Evolutionary conservation across 2,888 invertebrate species (phyloP).

Genomic region (Xylota sylvarum): DNA sequence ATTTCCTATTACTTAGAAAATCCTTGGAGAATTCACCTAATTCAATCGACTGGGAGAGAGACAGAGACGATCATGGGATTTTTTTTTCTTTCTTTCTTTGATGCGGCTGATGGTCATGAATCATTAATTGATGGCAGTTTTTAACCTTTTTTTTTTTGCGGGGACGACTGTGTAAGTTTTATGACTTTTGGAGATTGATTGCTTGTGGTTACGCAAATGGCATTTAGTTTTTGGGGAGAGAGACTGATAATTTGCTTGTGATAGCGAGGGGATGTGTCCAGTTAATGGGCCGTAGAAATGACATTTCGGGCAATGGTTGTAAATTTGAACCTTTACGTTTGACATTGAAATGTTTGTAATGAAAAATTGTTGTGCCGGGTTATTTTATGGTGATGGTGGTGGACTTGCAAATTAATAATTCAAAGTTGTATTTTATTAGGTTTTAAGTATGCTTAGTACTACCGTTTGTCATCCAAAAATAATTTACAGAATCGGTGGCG

Average conservation of each 20-base stretch:
- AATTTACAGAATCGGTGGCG: no score
- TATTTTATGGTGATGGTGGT: constrained; percentile 17
- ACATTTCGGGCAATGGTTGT: constrained; percentile 29
- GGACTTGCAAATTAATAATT: neutral
- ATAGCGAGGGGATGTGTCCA: constrained; percentile 34
- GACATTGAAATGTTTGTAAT: neutral
- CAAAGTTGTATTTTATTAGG: neutral
- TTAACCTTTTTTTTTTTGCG: constrained; percentile 55
- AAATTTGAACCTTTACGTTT: constrained; percentile 16
- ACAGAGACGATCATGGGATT: constrained; percentile 50
- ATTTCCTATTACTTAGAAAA: constrained; percentile 59
- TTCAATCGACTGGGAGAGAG: constrained; percentile 51
- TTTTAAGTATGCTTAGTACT: neutral
- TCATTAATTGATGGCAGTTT: constrained; percentile 74
- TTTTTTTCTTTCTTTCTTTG: constrained; percentile 17
- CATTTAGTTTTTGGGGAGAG: constrained; percentile 19
- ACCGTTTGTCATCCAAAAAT: no score
- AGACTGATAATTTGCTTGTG: constrained; percentile 66
- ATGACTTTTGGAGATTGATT: constrained; percentile 71
- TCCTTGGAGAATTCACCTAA: constrained; percentile 52
- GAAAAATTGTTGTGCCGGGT: neutral
- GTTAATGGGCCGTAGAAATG: constrained; percentile 55
- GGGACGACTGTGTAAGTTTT: constrained; percentile 43
- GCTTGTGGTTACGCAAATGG: constrained; percentile 61
- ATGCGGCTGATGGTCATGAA: constrained; percentile 68